Base-by-base conservation (phyloP, 1,140 invertebrate genomes). In the Brachionus plicatilis region DNA sequence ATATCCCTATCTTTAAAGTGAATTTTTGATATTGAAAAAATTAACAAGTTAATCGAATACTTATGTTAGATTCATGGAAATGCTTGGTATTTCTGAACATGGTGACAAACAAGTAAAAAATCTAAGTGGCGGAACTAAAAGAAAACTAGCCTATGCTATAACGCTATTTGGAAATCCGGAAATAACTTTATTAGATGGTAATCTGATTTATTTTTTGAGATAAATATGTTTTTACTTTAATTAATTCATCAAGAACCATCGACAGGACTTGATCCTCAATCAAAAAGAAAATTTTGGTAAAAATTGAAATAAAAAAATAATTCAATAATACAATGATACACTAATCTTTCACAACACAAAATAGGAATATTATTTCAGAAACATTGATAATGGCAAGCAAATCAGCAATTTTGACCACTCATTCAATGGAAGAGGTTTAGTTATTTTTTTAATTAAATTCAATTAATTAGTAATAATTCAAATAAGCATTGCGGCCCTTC, bases 61-160 rank as follows among this genome's bases (percentile, higher is more conserved):
- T 29, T 2, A 37, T 6, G 5, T 37, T 1, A 37, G 93, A 12
- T 95, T 93, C 88, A 88, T 95, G 4, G 90, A 92, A 80, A 93
- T 93, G 7, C 91, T 96, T 7, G 93, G 94, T 90, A 93, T 95
- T 85, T 90, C 92, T 85, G 94, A 95, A 86, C 94, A 96, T 88
- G 92, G 92, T 0, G 91, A 93, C 47, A 83, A 75, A 83, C 12
- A 20, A 56, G 84, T 87, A 20, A 76, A 72, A 24, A 86, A 86
- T 20, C 83, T 90, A 11, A 90, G 90, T 86, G 88, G 90, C 43
- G 90, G 90, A 5, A 91, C 88, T 68, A 88, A 89, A 85, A 85
- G 90, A 76, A 90, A 90, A 84, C 85, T 91, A 37, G 89, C 89
- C 12, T 86, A 90, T n/a, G 90, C 90, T 12, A 87, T 91, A 8